phyloP scores from a whole-genome alignment of 1,140 invertebrate species.

The Dendrolimus kikuchii region DNA sequence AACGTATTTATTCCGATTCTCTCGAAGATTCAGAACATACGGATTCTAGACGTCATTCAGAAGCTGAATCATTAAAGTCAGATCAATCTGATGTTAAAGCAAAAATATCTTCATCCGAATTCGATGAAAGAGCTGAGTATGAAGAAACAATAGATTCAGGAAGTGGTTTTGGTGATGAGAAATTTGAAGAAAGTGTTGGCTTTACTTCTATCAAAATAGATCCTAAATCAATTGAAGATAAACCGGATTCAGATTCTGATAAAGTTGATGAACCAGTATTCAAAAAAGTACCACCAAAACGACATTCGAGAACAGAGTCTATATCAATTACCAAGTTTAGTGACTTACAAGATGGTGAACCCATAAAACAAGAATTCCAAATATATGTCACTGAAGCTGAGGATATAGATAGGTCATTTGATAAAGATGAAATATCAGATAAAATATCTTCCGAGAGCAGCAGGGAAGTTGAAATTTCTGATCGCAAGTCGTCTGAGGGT shows the following conservation, averaged over 20 bases:
- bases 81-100: conserved; percentile 67
- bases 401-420: conserved; percentile 56
- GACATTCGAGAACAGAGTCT: conserved; percentile 66
- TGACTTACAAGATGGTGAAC: conserved; percentile 51
- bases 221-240: conserved; percentile 39
- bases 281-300: conserved; percentile 65
- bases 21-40: conserved; percentile 69
- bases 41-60: conserved; percentile 66
- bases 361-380: conserved; percentile 65
- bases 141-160: conserved; percentile 61
- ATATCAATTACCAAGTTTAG: conserved; percentile 62
- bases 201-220: conserved; percentile 57
- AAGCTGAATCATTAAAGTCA: conserved; percentile 69
- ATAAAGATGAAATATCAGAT: conserved; percentile 64
- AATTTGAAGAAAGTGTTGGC: conserved; percentile 65
- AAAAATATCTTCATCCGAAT: conserved; percentile 63
- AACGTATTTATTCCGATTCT: conserved; percentile 70
- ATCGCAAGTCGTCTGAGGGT: conserved; percentile 67
- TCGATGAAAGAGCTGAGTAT: conserved; percentile 65
- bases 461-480: conserved; percentile 68
- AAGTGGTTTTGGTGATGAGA: conserved; percentile 64
- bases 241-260: conserved; percentile 54
- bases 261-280: conserved; percentile 52
- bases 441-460: conserved; percentile 72
- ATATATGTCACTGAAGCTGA: conserved; percentile 68